Percentiles rank a stretch among this genome's conserved stretches.
phyloP scores from a whole-genome alignment of 2,113 vertebrate genomes.

The Monarcha castaneiventris region DNA sequence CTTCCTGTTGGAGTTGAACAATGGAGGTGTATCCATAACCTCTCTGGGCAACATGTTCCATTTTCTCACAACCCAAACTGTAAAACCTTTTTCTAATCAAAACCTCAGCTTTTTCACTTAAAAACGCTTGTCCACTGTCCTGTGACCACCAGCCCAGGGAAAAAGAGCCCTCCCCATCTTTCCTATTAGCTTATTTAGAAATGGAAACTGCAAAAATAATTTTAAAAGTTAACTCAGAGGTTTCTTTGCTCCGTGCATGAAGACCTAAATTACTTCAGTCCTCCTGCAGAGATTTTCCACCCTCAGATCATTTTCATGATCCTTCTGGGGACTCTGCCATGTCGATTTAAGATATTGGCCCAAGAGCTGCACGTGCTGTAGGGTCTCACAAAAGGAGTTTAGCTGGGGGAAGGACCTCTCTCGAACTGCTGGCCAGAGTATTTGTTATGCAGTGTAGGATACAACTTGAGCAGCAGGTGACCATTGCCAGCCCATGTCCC shows the following conservation, averaged over 20 bases:
- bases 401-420: no score
- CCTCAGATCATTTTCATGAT: background rate
- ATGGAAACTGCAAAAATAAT: background rate
- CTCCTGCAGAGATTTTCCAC: background rate
- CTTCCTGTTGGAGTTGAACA: no score
- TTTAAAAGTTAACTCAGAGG: no score
- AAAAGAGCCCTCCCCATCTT: background rate
- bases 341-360: background rate
- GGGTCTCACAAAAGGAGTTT: background rate
- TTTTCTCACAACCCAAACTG: accelerated
- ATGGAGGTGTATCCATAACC: no score
- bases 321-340: background rate
- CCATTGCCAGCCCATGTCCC: no score
- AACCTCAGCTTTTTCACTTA: background rate
- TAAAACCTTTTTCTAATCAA: background rate
- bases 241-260: background rate
- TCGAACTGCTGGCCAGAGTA: background rate
- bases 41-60: no score
- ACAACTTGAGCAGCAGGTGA: background rate
- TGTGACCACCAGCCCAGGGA: background rate
- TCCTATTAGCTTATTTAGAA: background rate
- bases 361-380: background rate
- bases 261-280: background rate
- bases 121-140: background rate
- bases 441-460: background rate